Conservation (phyloP, 2,113 vertebrate genomes). For the Guaruba guarouba region DNA sequence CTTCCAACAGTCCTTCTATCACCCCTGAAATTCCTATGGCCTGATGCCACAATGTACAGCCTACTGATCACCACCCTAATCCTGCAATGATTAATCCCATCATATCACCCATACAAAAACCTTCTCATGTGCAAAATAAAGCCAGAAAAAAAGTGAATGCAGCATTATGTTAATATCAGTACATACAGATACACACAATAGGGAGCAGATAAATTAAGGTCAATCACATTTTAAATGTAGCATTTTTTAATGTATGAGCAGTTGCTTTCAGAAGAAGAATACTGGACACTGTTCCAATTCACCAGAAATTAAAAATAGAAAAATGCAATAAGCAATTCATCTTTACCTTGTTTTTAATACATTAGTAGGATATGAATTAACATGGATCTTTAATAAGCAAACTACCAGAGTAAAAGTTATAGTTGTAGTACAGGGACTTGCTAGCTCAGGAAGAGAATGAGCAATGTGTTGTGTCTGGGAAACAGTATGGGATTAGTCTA, state of each 20-base stretch:
- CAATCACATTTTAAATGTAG: background rate
- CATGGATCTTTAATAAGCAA: constrained; percentile 18
- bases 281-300: background rate
- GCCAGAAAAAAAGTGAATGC: background rate
- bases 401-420: background rate
- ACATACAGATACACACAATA: background rate
- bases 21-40: background rate
- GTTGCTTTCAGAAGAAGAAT: background rate
- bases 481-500: background rate
- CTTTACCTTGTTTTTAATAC: background rate
- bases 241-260: background rate
- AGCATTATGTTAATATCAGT: background rate
- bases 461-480: background rate
- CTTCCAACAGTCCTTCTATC: background rate
- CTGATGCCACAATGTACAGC: background rate
- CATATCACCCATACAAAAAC: background rate
- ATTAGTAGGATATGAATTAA: background rate
- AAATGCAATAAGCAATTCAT: background rate
- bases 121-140: background rate
- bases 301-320: background rate
- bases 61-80: background rate
- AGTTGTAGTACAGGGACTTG: background rate
- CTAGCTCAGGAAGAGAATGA: background rate
- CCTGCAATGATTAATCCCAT: background rate
- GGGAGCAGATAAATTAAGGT: background rate